These are phyloP conservation scores for Ceratotherium simum DNA, from an alignment of 2,113 vertebrate genomes.

Conservation along the genomic window DNA sequence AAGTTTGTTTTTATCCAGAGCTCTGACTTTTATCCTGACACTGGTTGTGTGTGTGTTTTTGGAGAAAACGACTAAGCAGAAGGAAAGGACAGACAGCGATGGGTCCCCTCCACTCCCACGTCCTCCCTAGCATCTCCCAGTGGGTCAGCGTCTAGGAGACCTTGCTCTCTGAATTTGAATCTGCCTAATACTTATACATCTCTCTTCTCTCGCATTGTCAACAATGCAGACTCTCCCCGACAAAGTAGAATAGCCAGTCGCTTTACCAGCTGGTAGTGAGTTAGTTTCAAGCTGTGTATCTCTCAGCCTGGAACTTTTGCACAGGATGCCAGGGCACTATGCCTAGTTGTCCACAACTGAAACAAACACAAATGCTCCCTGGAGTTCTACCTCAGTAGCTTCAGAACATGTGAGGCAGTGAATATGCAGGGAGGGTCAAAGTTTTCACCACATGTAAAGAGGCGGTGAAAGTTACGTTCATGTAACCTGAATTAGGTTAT, in stretches of 20 bases:
- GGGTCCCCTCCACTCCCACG: fast-evolving
- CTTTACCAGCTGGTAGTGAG: not conserved
- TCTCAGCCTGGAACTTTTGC: not conserved
- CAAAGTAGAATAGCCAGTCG: not conserved
- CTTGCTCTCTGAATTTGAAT: not conserved
- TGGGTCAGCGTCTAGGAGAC: not conserved
- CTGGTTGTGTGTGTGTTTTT: not conserved
- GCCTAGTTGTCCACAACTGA: not conserved
- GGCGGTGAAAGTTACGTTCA: not conserved
- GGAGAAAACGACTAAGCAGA: not conserved
- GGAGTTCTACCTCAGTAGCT: not conserved
- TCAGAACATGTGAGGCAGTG: not conserved
- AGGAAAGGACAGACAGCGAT: not conserved
- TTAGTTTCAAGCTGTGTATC: not conserved
- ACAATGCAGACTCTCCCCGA: not conserved
- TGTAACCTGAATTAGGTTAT: not conserved
- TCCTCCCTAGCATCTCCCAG: not conserved
- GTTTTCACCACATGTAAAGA: not conserved
- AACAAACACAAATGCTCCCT: not conserved
- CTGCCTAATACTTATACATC: not conserved
- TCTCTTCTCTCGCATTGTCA: not conserved
- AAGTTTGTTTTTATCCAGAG: constrained; percentile 1
- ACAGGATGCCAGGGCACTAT: not conserved
- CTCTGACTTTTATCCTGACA: not conserved
- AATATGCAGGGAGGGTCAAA: not conserved